These are phyloP conservation scores for Troides helena DNA, from an alignment of 2,888 invertebrate species.

Conservation along the genomic window DNA sequence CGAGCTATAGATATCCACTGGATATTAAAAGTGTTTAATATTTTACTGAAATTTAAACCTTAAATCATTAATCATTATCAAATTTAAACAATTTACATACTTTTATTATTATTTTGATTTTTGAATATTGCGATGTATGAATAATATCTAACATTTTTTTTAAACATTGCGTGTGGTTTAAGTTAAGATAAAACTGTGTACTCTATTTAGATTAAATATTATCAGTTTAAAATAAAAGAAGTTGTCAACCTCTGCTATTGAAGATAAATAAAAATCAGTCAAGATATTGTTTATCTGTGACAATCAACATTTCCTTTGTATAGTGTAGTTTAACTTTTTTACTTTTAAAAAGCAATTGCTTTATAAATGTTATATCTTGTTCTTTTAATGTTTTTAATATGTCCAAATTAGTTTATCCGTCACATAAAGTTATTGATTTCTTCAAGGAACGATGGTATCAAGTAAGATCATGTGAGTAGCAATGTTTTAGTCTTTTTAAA, in stretches of 20 bases:
- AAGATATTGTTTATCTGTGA: constrained; percentile 9
- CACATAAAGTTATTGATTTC: constrained; percentile 48
- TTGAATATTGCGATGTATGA: no score
- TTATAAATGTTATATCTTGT: not conserved
- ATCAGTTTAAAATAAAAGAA: not conserved
- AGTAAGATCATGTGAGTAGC: constrained; percentile 68
- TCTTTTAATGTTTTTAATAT: constrained; percentile 41
- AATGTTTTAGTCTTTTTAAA: not conserved
- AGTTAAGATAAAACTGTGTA: no score
- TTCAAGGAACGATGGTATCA: constrained; percentile 61
- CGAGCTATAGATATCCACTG: no score
- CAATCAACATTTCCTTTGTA: constrained; percentile 4
- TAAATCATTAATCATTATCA: no score
- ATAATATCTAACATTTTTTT: no score
- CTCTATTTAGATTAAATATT: no score
- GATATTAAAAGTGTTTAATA: no score
- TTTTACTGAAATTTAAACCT: no score
- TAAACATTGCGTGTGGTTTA: no score
- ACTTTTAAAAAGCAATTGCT: not conserved
- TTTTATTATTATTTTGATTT: no score
- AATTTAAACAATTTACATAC: no score
- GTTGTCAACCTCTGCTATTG: constrained; percentile 7
- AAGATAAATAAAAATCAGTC: constrained; percentile 10
- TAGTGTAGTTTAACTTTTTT: constrained; percentile 1
- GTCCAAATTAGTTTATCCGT: constrained; percentile 50